Conservation (phyloP, 2,888 invertebrate species). For the Ptilodon capucinus region DNA sequence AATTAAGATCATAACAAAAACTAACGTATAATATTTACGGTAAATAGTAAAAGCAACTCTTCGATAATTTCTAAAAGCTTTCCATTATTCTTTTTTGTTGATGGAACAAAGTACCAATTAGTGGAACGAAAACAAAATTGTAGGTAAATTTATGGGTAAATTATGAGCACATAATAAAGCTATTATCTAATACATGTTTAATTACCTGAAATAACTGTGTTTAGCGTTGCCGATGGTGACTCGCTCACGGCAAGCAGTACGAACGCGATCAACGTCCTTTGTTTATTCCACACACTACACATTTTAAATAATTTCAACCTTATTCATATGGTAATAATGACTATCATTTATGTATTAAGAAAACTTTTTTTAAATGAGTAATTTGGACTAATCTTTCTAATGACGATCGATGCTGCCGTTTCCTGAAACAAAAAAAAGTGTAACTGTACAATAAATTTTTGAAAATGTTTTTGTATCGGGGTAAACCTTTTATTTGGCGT, state of each 20-base stretch:
- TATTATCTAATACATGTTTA: background rate
- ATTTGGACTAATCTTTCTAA: background rate
- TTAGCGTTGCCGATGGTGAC: constrained; percentile 66
- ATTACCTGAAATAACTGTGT: constrained; percentile 64
- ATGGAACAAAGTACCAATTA: background rate
- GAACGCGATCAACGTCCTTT: constrained; percentile 59
- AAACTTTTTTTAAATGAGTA: background rate
- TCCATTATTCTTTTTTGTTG: background rate
- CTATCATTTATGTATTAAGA: too few relatives aligned
- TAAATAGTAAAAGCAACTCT: too few relatives aligned
- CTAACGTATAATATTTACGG: too few relatives aligned
- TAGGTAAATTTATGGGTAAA: background rate
- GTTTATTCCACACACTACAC: constrained; percentile 57
- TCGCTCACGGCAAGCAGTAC: constrained; percentile 57
- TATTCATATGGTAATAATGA: background rate
- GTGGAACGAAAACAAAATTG: background rate
- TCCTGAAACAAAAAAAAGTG: background rate
- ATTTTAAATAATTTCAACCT: constrained; percentile 42
- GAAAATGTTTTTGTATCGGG: too few relatives aligned
- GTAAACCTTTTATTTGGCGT: too few relatives aligned
- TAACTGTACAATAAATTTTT: too few relatives aligned
- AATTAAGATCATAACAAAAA: too few relatives aligned
- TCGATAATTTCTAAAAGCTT: too few relatives aligned
- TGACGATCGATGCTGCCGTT: background rate
- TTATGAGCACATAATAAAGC: background rate